A percentile compares a stretch with the other conserved stretches of the same genome.
These are phyloP conservation scores for Machimus atricapillus DNA, from an alignment of 2,888 invertebrate genomes.

Conservation along the genomic window DNA sequence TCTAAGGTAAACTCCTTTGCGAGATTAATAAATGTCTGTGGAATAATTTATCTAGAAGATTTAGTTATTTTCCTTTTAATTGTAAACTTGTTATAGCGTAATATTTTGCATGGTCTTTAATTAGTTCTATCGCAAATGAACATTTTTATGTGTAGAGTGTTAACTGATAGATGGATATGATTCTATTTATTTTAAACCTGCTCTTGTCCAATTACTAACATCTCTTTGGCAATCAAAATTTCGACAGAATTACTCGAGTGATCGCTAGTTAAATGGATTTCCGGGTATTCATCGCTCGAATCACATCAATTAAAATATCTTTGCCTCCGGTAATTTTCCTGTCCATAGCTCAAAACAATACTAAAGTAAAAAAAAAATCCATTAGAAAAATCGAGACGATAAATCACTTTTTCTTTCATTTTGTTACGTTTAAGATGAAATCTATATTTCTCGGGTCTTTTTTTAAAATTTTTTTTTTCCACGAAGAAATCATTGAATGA, in stretches of 20 bases:
- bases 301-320: conserved; percentile 1
- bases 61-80: not conserved
- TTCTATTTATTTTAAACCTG: not conserved
- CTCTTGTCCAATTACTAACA: not conserved
- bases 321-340: not conserved
- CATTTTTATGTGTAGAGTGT: not conserved
- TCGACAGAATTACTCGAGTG: not conserved
- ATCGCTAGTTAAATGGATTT: not conserved
- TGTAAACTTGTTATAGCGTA: not conserved
- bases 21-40: not conserved
- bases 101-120: not conserved
- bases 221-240: not conserved
- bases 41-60: not conserved
- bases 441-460: not conserved
- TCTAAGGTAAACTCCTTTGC: not conserved
- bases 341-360: not conserved
- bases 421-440: not conserved
- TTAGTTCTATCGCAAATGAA: not conserved
- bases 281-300: conserved; percentile 3
- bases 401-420: conserved; percentile 18
- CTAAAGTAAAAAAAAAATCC: not conserved
- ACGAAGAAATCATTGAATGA: conserved; percentile 1
- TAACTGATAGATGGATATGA: not conserved
- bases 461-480: not conserved
- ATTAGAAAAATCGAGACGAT: not conserved